A percentile compares a stretch with the other conserved stretches of the same genome.
phyloP scores from a whole-genome alignment of 2,797 vertebrate genomes.

The Phataginus tricuspis region DNA sequence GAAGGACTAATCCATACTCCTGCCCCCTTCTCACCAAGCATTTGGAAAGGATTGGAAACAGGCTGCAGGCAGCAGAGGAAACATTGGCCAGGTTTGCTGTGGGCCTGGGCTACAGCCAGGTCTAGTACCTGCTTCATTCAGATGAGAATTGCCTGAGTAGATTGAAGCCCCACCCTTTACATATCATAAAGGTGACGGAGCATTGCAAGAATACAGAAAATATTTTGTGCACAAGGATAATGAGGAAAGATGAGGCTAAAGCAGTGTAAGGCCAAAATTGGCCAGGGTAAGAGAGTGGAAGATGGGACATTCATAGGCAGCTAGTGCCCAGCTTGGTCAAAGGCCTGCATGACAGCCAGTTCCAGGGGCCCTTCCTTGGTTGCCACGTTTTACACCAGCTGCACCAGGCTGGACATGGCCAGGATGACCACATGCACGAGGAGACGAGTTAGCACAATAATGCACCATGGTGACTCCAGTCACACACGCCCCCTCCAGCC shows the following conservation, averaged over 20 bases:
- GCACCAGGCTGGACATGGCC: too few species aligned
- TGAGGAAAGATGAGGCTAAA: background rate
- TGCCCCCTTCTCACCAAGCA: rapidly evolving
- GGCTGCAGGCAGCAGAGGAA: rapidly evolving
- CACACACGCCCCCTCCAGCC: too few species aligned
- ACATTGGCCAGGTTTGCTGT: background rate
- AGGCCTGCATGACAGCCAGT: too few species aligned
- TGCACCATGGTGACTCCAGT: too few species aligned
- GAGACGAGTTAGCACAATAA: too few species aligned
- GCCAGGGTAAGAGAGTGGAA: background rate
- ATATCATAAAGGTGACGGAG: background rate
- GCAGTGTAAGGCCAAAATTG: background rate
- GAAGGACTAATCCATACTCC: background rate
- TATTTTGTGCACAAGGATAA: background rate
- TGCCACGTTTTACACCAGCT: too few species aligned
- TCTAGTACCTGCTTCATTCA: background rate
- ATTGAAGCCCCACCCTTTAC: background rate
- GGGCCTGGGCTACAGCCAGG: background rate
- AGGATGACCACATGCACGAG: too few species aligned
- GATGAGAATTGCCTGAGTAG: background rate
- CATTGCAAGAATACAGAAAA: background rate
- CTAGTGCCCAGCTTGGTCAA: too few species aligned
- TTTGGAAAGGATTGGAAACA: too few species aligned
- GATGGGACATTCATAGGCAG: too few species aligned
- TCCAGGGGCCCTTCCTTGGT: too few species aligned